These are phyloP conservation scores for Pectinophora gossypiella DNA, from an alignment of 1,140 invertebrate genomes.

Conservation along the genomic window DNA sequence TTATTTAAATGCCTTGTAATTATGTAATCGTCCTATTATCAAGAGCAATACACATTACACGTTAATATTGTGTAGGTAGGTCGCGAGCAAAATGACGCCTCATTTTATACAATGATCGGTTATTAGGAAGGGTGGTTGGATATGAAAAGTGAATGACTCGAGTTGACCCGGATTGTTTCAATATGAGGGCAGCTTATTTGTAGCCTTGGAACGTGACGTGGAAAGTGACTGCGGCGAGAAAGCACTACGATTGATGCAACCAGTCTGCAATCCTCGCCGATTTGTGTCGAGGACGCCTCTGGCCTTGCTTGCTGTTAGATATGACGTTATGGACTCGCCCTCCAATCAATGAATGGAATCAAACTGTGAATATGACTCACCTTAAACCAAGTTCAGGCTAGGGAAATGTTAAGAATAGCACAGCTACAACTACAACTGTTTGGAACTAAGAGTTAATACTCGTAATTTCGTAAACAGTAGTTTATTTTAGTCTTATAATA, in stretches of 20 bases:
- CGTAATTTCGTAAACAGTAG: no score
- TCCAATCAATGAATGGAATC: not conserved
- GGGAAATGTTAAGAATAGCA: not conserved
- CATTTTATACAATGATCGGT: slow-evolving; percentile 31
- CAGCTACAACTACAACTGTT: no score
- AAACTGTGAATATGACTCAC: not conserved
- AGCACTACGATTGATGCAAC: slow-evolving; percentile 66
- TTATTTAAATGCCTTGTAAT: not conserved
- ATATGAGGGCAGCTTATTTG: slow-evolving; percentile 52
- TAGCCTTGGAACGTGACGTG: slow-evolving; percentile 68
- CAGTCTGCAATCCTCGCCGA: slow-evolving; percentile 31
- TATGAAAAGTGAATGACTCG: slow-evolving; percentile 56
- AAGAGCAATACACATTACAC: slow-evolving; percentile 12
- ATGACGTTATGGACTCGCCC: no score
- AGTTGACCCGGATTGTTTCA: slow-evolving; percentile 48
- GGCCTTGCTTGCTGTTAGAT: not conserved
- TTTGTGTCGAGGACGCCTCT: slow-evolving; percentile 50
- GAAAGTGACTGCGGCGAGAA: slow-evolving; percentile 63
- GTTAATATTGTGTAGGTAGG: slow-evolving; percentile 19
- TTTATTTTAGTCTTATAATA: no score
- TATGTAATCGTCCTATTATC: slow-evolving; percentile 14
- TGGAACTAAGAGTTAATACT: no score
- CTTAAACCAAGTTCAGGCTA: not conserved
- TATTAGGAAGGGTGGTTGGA: slow-evolving; percentile 17
- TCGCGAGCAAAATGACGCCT: slow-evolving; percentile 27